Evolutionary conservation across 2,888 invertebrate species (phyloP).

Genomic region (Cylindroiulus punctatus): DNA sequence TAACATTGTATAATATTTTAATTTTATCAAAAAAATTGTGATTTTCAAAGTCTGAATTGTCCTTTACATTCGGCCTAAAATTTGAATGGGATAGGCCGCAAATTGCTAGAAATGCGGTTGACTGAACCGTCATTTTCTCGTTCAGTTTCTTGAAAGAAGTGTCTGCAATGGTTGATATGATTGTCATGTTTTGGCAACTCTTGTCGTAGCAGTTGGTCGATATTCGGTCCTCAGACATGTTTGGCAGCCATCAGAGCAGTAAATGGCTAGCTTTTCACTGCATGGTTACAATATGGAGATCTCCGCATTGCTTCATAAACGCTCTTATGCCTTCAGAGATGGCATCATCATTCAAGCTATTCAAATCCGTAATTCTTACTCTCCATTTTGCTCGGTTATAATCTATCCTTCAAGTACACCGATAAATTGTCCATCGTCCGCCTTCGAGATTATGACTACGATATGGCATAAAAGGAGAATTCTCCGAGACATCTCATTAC

Average conservation of each 20-base stretch:
- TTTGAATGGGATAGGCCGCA: not conserved
- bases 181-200: not conserved
- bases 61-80: not conserved
- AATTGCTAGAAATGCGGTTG: too few species aligned
- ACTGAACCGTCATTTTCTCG: not conserved
- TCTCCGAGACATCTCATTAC: not conserved
- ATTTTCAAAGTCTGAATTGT: not conserved
- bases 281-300: conserved; percentile 18
- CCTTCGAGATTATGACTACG: conserved; percentile 1
- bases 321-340: conserved; percentile 6
- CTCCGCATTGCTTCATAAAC: not conserved
- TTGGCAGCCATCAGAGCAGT: conserved; percentile 18
- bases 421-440: conserved; percentile 8
- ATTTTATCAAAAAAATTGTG: not conserved
- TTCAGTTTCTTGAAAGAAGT: not conserved
- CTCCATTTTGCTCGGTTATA: not conserved
- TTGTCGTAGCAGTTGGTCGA: not conserved
- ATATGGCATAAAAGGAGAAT: not conserved
- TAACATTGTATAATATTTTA: not conserved
- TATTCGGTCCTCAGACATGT: not conserved
- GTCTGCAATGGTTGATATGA: not conserved
- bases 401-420: conserved; percentile 18
- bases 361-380: conserved; percentile 10
- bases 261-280: conserved; percentile 18
- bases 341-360: conserved; percentile 10